Evolutionary conservation across 2,797 vertebrate species (phyloP), one percentile per base, ranked within the genome.

Genomic region (Pristis pectinata): DNA sequence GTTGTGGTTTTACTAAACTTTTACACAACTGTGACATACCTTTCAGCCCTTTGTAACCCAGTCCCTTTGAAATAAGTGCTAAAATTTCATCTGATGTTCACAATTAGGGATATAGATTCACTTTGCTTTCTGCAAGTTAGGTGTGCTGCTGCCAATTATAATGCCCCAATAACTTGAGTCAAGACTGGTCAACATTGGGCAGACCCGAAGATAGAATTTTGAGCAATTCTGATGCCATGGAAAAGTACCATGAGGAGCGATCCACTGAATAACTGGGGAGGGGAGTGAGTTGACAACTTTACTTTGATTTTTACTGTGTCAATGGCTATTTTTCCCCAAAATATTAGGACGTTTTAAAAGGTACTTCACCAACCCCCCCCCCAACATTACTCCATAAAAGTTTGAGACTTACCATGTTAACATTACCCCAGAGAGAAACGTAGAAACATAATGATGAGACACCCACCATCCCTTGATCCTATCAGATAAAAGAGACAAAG

Each of bases 401-500:
- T 61, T 67, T 94, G 27, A 59, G 70, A 97, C 98, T 98, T 96
- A 99, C 99, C 99, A 99, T 0, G 99, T 99, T 95, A 99, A 97
- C 99, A 99, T 99, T 9, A 99, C 99, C 24, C 99, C 99, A 9
- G 98, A 99, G 95, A 99, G 98, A 96, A 99, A 99, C 0, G 99
- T 99, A 94, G 99, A 99, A 9, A 99, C 98, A 0, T 99, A 99
- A 96, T 99, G 99, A 96, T 99, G 99, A 92, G 97, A 99, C 95
- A 99, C 99, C 99, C 99, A 99, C 99, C 99, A 99, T 94, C 99
- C 99, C 97, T 99, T 99, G 96, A 99, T 99, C 96, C 99, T 98
- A 94, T 95, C 94, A 74, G 70, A 95, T 85, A 44, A 94, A 27
- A 95, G 87, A 95, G 95, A 70, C 56, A 95, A 64, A 93, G 92